Conservation (phyloP, 1,140 invertebrate genomes). For the Pteromalus puparum region DNA sequence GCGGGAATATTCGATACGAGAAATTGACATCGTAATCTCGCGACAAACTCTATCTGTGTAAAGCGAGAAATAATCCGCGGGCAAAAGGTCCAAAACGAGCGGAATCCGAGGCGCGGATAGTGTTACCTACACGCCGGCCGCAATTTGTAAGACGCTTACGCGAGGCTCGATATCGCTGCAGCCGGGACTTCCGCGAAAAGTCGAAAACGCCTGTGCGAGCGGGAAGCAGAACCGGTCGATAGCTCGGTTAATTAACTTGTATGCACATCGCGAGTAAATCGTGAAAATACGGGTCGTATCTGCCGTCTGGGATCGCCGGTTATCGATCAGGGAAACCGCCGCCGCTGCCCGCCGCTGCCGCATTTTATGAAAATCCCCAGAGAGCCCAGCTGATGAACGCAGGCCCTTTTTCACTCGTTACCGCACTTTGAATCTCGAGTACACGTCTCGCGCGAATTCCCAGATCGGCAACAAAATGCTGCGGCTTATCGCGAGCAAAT, state of each 20-base stretch:
- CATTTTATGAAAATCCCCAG: constrained; percentile 7
- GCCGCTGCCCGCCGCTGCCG: constrained; percentile 18
- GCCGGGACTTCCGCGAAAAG: constrained; percentile 24
- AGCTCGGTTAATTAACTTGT: constrained; percentile 49
- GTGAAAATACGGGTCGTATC: constrained; percentile 49
- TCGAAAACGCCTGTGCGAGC: constrained; percentile 14
- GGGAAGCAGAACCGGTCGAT: constrained; percentile 26
- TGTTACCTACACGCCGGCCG: background rate
- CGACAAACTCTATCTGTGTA: constrained; percentile 21
- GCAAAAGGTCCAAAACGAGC: background rate
- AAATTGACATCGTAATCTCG: constrained; percentile 16
- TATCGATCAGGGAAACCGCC: constrained; percentile 44
- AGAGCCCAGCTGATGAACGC: constrained; percentile 9
- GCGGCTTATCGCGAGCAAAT: constrained; percentile 10
- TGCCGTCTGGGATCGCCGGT: constrained; percentile 42
- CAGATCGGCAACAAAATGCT: constrained; percentile 9
- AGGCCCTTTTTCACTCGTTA: background rate
- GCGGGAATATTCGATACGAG: background rate
- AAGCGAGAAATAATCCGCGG: too few relatives aligned
- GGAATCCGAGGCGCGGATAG: background rate
- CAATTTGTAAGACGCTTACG: background rate
- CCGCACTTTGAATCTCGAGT: background rate
- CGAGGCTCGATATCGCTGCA: background rate
- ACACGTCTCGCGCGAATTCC: too few relatives aligned
- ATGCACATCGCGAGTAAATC: constrained; percentile 40